Evolutionary conservation across 2,888 invertebrate genomes (phyloP), one percentile per base, ranked within the genome.

Genomic region (Acanthococcus lagerstroemiae): DNA sequence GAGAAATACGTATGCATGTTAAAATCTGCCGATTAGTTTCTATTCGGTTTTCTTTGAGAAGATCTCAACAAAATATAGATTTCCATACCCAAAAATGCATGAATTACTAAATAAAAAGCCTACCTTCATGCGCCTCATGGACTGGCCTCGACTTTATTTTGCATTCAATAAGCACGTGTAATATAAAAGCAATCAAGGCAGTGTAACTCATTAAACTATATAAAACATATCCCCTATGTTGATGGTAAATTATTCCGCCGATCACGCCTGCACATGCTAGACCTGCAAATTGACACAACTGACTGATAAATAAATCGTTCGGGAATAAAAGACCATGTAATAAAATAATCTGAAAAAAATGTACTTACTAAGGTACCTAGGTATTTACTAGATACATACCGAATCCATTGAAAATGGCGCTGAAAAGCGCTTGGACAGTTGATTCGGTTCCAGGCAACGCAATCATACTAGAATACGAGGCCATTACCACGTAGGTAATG

Each of bases 371-470:
- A n/a, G n/a, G n/a, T n/a, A n/a, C n/a, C n/a, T n/a, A n/a, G n/a
- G n/a, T n/a, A n/a, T n/a, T n/a, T n/a, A n/a, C n/a, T n/a, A n/a
- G n/a, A n/a, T n/a, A 67, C 69, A 69, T 68, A 80, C 82, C 92
- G 15, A 91, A 79, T 17, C 92, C 92, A 78, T 93, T 92, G 74
- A 91, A 93, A 55, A 90, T 80, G 3, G 89, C 90, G 15, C 92
- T 90, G 27, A 91, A 86, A 48, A 93, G 77, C 63, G 92, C 92
- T 81, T 90, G 90, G 73, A 92, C 84, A 15, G 93, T 92, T 0
- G 90, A 88, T 76, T 90, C 88, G 0, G 88, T 88, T 9, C 91
- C 92, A 0, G 86, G 82, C 1, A 90, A 90, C 1, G 92, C 86
- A 1, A 90, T 83, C 68, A 87, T 83, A 73, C 85, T 88, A 0